Evolutionary conservation across 2,113 vertebrate genomes (phyloP).

Genomic region (Azemiops feae): DNA sequence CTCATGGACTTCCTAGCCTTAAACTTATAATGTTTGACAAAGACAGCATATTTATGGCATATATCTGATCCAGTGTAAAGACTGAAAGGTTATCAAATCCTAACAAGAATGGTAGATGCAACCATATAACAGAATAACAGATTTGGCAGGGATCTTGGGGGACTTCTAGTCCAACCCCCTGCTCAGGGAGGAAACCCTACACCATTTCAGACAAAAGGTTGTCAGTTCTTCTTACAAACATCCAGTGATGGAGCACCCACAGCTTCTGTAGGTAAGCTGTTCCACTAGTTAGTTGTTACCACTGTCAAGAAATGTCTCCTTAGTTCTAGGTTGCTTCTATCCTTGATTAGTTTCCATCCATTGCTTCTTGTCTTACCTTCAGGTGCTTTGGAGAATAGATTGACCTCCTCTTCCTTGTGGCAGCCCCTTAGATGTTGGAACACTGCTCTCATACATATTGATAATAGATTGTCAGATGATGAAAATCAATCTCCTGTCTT

Average conservation of each 20-base stretch:
- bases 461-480: conserved; percentile 64
- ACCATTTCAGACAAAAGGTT: neutral
- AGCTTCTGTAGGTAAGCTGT: neutral
- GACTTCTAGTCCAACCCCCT: neutral
- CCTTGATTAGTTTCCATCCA: neutral
- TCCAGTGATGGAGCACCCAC: neutral
- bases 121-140: conserved; percentile 33
- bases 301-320: neutral
- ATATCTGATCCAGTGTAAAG: conserved; percentile 68
- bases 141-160: neutral
- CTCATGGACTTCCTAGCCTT: conserved; percentile 45
- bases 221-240: too few relatives aligned
- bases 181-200: neutral
- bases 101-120: conserved; percentile 59
- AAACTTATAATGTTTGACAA: conserved; percentile 68
- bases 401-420: too few relatives aligned
- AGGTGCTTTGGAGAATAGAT: neutral
- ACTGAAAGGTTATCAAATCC: conserved; percentile 66
- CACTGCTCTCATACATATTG: conserved; percentile 34
- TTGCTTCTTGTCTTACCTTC: neutral
- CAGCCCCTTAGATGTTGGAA: too few relatives aligned
- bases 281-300: neutral
- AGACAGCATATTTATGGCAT: conserved; percentile 72
- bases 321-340: neutral
- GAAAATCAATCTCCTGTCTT: conserved; percentile 42